phyloP scores from a whole-genome alignment of 2,888 invertebrate genomes.

The Meteorus cinctellus region DNA sequence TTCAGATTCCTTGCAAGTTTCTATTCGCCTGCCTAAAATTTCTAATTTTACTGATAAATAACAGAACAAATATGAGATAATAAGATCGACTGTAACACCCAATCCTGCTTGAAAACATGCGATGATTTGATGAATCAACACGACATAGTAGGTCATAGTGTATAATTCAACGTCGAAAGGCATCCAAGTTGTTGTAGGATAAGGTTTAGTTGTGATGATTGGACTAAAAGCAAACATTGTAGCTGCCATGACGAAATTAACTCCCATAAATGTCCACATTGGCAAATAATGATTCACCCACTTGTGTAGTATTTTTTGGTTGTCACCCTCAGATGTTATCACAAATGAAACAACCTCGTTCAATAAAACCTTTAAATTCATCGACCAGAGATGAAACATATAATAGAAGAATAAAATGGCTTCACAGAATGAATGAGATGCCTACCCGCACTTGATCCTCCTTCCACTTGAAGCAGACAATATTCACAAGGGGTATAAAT shows the following conservation, averaged over 20 bases:
- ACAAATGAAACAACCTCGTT: constrained; percentile 54
- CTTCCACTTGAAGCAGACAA: constrained; percentile 56
- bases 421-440: not conserved
- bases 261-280: constrained; percentile 52
- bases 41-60: constrained; percentile 59
- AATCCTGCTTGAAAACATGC: constrained; percentile 56
- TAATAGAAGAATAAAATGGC: not conserved
- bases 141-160: constrained; percentile 36
- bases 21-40: constrained; percentile 53
- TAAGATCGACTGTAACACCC: constrained; percentile 55
- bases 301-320: constrained; percentile 54
- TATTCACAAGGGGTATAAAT: constrained; percentile 57
- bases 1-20: constrained; percentile 1
- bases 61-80: constrained; percentile 60
- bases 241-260: constrained; percentile 54
- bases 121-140: constrained; percentile 58
- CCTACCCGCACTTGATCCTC: constrained; percentile 57
- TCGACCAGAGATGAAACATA: not conserved
- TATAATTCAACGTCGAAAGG: constrained; percentile 58
- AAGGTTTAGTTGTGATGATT: constrained; percentile 52
- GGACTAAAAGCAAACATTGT: constrained; percentile 58
- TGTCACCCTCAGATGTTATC: constrained; percentile 40
- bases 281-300: constrained; percentile 58
- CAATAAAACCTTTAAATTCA: constrained; percentile 52
- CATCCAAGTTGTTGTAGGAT: constrained; percentile 62